phyloP scores from a whole-genome alignment of 2,797 vertebrate species.

The Amazona ochrocephala region DNA sequence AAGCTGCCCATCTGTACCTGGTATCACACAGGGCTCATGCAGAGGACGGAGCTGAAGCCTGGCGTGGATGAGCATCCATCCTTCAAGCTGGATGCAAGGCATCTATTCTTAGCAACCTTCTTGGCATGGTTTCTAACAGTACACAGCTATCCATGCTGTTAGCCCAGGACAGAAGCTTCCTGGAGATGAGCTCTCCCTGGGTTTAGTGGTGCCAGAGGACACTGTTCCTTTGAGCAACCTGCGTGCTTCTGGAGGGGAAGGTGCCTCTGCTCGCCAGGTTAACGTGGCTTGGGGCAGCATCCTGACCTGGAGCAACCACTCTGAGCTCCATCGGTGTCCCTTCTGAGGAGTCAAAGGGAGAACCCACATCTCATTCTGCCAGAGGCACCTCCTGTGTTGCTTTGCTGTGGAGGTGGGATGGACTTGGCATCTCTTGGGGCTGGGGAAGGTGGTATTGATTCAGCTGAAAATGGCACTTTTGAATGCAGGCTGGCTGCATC shows the following conservation, averaged over 20 bases:
- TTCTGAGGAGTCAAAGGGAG: neutral
- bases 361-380: neutral
- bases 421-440: neutral
- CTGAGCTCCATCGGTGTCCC: neutral
- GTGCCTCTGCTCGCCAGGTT: neutral
- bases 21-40: accelerated
- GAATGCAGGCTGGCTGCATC: neutral
- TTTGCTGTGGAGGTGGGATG: neutral
- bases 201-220: neutral
- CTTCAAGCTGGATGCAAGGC: neutral
- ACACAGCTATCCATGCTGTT: neutral
- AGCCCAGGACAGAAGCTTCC: neutral
- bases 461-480: neutral
- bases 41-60: neutral
- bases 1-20: neutral
- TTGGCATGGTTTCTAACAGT: neutral
- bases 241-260: neutral
- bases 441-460: neutral
- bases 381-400: neutral
- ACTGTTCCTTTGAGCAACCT: neutral
- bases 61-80: neutral
- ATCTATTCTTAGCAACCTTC: neutral
- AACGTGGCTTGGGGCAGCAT: neutral
- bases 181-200: neutral
- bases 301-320: neutral